Percentiles rank a stretch among this genome's conserved stretches.
These are phyloP conservation scores for Gorsachius magnificus DNA, from an alignment of 2,797 vertebrate species.

Conservation along the genomic window DNA sequence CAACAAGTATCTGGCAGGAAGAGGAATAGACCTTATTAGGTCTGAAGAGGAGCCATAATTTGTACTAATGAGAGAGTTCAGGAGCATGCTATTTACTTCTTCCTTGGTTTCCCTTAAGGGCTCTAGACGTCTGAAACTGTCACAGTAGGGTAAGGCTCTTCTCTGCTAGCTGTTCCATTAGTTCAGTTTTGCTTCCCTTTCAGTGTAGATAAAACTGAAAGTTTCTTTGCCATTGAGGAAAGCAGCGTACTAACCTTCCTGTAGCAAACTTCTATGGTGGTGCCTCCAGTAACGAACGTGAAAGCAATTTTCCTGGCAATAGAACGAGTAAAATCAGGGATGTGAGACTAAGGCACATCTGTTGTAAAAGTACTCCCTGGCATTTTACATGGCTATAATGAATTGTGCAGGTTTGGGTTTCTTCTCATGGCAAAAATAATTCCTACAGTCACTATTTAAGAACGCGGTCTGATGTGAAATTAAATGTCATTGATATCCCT, in stretches of 20 bases:
- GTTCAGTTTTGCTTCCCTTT: not conserved
- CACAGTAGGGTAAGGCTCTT: not conserved
- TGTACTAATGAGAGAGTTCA: not conserved
- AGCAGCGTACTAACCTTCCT: not conserved
- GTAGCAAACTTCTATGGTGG: not conserved
- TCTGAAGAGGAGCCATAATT: not conserved
- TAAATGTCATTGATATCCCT: not conserved
- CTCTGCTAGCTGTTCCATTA: not conserved
- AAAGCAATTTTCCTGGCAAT: not conserved
- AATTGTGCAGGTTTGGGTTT: not conserved
- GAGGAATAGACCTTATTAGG: not conserved
- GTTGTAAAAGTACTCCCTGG: not conserved
- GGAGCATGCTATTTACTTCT: not conserved
- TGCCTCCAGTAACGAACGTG: not conserved
- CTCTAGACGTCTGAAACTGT: not conserved
- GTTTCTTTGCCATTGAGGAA: not conserved
- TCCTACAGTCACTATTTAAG: not conserved
- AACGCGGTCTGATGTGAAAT: constrained; percentile 15
- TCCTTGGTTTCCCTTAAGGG: not conserved
- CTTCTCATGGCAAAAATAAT: not conserved
- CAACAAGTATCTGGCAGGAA: not conserved
- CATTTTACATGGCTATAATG: not conserved
- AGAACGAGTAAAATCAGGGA: not conserved
- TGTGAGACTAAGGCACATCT: not conserved
- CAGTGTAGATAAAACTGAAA: not conserved